Evolutionary conservation across 1,140 invertebrate species (phyloP).

Genomic region (Holcopasites calliopsidis): DNA sequence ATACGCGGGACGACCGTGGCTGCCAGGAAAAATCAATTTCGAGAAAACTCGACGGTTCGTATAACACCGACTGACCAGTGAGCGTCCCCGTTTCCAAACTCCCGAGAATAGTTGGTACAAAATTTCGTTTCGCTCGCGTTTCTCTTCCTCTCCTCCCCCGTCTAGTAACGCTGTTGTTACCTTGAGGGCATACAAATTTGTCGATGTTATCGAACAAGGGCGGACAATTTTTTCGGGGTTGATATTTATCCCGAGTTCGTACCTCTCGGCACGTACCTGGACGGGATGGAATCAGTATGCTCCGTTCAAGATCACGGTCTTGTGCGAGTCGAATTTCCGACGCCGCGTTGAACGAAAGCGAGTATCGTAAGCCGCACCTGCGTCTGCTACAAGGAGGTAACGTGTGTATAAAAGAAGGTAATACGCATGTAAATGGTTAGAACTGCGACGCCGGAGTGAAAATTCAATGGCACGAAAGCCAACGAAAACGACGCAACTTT

Average conservation of each 20-base stretch:
- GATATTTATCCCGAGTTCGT: neutral
- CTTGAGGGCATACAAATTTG: slow-evolving; percentile 18
- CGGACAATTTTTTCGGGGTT: neutral
- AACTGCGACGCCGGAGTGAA: slow-evolving; percentile 18
- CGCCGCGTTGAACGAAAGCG: slow-evolving; percentile 12
- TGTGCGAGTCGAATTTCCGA: slow-evolving; percentile 33
- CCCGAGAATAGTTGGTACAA: slow-evolving; percentile 26
- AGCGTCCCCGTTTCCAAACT: slow-evolving; percentile 37
- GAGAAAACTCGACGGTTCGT: slow-evolving; percentile 61
- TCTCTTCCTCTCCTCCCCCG: neutral
- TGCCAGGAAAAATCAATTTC: slow-evolving; percentile 64
- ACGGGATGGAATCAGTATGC: slow-evolving; percentile 36
- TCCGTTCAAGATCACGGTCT: slow-evolving; percentile 22
- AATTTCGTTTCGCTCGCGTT: slow-evolving; percentile 52
- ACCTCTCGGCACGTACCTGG: neutral
- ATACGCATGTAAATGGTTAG: slow-evolving; percentile 61
- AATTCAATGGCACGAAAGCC: slow-evolving; percentile 41
- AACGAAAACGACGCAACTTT: slow-evolving; percentile 25
- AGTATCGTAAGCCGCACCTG: slow-evolving; percentile 59
- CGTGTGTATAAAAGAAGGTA: slow-evolving; percentile 64
- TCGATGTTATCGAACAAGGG: neutral
- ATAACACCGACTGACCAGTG: slow-evolving; percentile 52
- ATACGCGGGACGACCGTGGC: slow-evolving; percentile 46
- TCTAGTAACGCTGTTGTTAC: slow-evolving; percentile 32
- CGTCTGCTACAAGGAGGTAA: slow-evolving; percentile 54